A percentile compares a stretch with the other conserved stretches of the same genome.
These are phyloP conservation scores for Drosophila demipolita DNA, from an alignment of 2,888 invertebrate species.

Conservation along the genomic window DNA sequence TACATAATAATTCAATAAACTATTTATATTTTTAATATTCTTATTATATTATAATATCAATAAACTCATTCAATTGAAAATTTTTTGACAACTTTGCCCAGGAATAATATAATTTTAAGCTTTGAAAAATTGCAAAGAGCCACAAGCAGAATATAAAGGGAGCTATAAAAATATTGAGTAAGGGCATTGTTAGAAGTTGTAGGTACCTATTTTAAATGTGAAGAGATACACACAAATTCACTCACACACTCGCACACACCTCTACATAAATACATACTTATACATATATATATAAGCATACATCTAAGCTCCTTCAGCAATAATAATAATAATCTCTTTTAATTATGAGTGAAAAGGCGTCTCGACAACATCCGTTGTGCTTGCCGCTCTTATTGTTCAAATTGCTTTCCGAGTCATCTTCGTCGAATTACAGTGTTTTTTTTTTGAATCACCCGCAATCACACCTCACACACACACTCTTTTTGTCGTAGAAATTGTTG, in stretches of 20 bases:
- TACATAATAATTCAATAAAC: neutral
- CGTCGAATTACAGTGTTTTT: slow-evolving; percentile 54
- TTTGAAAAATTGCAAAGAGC: neutral
- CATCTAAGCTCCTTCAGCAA: slow-evolving; percentile 50
- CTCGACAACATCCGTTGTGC: slow-evolving; percentile 74
- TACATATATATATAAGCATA: slow-evolving; percentile 3
- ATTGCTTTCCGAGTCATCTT: slow-evolving; percentile 60
- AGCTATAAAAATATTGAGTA: neutral
- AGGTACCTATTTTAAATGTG: neutral
- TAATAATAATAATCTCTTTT: slow-evolving; percentile 66
- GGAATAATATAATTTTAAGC: neutral
- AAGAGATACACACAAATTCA: neutral
- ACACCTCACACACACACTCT: slow-evolving; percentile 40
- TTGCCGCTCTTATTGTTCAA: slow-evolving; percentile 57
- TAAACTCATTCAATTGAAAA: neutral
- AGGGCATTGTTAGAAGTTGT: neutral
- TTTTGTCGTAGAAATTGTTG: slow-evolving; percentile 26
- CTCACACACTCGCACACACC: too few relatives aligned
- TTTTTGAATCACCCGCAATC: slow-evolving; percentile 67
- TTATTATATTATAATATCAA: too few relatives aligned
- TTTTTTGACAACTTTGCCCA: neutral
- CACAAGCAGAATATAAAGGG: neutral
- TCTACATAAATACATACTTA: neutral
- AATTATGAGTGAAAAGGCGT: slow-evolving; percentile 75
- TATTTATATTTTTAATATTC: neutral